phyloP scores from a whole-genome alignment of 2,113 vertebrate genomes.

The Limnothrissa miodon region DNA sequence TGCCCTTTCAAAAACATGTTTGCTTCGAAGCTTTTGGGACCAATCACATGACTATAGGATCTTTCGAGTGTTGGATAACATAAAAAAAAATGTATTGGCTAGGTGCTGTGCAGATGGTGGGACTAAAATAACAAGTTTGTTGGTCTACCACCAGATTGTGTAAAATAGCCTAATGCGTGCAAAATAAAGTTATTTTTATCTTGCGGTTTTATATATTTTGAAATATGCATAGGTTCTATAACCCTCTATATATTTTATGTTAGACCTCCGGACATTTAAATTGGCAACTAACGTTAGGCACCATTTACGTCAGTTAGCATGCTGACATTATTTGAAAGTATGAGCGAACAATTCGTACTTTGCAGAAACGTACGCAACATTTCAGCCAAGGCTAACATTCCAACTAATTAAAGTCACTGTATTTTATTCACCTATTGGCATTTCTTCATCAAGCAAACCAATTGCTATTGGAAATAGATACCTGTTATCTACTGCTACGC shows the following conservation, averaged over 20 bases:
- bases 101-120: too few relatives aligned
- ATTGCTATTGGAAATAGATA: too few relatives aligned
- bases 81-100: too few relatives aligned
- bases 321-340: too few relatives aligned
- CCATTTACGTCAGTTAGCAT: not conserved
- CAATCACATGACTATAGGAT: too few relatives aligned
- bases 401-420: not conserved
- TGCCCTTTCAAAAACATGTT: too few relatives aligned
- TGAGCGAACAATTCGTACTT: not conserved
- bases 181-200: not conserved
- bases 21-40: too few relatives aligned
- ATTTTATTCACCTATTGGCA: not conserved
- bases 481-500: conserved; percentile 8
- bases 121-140: too few relatives aligned
- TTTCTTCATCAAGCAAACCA: not conserved
- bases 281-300: not conserved
- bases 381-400: too few relatives aligned
- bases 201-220: not conserved
- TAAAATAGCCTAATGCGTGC: too few relatives aligned
- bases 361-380: too few relatives aligned
- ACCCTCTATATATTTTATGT: not conserved
- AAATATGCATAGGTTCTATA: not conserved
- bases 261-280: not conserved
- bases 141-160: not conserved
- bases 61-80: too few relatives aligned